These are phyloP conservation scores for Vanessa tameamea DNA, from an alignment of 1,140 invertebrate species.

Conservation along the genomic window DNA sequence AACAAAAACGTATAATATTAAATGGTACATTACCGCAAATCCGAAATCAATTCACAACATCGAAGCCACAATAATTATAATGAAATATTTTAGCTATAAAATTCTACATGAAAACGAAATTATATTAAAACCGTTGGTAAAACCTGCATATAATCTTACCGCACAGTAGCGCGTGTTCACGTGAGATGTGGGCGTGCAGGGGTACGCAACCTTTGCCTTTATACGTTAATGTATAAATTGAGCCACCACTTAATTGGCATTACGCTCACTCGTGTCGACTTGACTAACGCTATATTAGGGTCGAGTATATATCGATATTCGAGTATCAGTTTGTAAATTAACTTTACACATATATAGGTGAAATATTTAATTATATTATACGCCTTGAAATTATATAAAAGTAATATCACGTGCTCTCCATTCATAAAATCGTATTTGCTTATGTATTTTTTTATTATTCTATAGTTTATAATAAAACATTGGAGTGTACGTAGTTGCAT, in stretches of 20 bases:
- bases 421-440: too few species aligned
- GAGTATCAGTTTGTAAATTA: constrained; percentile 1
- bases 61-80: neutral
- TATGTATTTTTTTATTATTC: too few species aligned
- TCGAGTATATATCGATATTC: constrained; percentile 13
- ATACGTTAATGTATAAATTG: constrained; percentile 40
- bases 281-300: constrained; percentile 11
- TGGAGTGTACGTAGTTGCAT: too few species aligned
- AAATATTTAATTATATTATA: neutral
- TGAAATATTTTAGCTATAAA: neutral
- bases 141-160: neutral
- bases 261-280: constrained; percentile 25
- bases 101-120: neutral
- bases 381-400: too few species aligned
- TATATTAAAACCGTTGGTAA: neutral
- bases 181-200: constrained; percentile 8
- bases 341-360: neutral
- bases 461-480: too few species aligned
- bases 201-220: constrained; percentile 46
- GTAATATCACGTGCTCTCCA: too few species aligned
- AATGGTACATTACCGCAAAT: neutral
- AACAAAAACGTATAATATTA: neutral
- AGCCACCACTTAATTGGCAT: constrained; percentile 34
- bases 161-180: constrained; percentile 20
- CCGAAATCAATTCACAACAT: constrained; percentile 6